Percentiles rank a stretch among this genome's conserved stretches.
Conservation (phyloP, 1,140 invertebrate species). For the Cydia amplana region DNA sequence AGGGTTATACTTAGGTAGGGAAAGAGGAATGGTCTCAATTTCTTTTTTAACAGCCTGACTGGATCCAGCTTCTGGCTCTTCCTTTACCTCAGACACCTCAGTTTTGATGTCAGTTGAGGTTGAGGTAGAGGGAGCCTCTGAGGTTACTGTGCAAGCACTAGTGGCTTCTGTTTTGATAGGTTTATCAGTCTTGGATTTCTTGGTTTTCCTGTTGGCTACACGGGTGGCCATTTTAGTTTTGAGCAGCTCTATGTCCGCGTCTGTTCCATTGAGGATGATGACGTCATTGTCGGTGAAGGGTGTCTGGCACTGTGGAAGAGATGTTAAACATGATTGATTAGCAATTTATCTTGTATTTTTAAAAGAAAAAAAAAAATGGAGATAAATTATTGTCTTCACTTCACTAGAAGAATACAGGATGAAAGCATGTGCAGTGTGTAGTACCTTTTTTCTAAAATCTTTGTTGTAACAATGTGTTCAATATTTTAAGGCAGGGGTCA, state of each 20-base stretch:
- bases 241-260: slow-evolving; percentile 88
- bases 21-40: slow-evolving; percentile 69
- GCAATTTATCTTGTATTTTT: too few species aligned
- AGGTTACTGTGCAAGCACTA: background rate
- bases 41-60: slow-evolving; percentile 58
- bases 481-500: too few species aligned
- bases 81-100: slow-evolving; percentile 43
- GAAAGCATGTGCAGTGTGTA: too few species aligned
- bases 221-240: slow-evolving; percentile 83
- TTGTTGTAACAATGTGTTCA: too few species aligned
- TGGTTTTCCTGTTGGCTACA: slow-evolving; percentile 85
- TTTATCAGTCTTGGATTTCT: slow-evolving; percentile 79
- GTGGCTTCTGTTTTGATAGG: slow-evolving; percentile 47
- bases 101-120: slow-evolving; percentile 39
- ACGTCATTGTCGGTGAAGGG: slow-evolving; percentile 89
- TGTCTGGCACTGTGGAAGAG: slow-evolving; percentile 85
- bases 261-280: slow-evolving; percentile 91
- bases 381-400: too few species aligned
- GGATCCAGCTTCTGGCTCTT: slow-evolving; percentile 45
- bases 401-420: too few species aligned
- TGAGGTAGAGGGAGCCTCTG: background rate
- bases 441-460: too few species aligned
- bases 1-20: slow-evolving; percentile 70
- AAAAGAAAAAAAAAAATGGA: too few species aligned
- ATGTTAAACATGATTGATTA: background rate